A percentile compares a stretch with the other conserved stretches of the same genome.
Conservation (phyloP, 2,797 vertebrate genomes). For the Pseudochromis fuscus region DNA sequence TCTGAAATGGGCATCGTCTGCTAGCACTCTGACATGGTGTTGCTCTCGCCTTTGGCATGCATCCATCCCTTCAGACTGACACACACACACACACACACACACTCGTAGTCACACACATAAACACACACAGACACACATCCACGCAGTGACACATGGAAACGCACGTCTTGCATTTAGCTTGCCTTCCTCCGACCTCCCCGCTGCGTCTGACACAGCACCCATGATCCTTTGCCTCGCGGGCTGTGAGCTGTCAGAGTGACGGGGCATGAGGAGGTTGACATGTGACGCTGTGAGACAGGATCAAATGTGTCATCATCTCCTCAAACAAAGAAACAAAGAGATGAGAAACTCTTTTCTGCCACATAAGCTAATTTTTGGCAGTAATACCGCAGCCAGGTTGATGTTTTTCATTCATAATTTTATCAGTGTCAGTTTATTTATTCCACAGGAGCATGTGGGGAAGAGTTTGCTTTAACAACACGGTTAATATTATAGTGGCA, state of each 20-base stretch:
- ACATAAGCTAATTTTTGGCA: conserved; percentile 56
- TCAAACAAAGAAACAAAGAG: conserved; percentile 80
- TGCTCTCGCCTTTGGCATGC: conserved; percentile 83
- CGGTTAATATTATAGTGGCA: background rate
- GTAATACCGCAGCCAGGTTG: conserved; percentile 24
- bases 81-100: conserved; percentile 51
- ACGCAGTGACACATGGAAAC: conserved; percentile 39
- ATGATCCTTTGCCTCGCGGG: conserved; percentile 83
- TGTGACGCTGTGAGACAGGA: conserved; percentile 80
- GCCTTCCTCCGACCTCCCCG: conserved; percentile 72
- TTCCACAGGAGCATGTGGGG: background rate
- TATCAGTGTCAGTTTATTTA: conserved; percentile 4
- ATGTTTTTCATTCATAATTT: conserved; percentile 13
- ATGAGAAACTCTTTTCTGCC: conserved; percentile 61
- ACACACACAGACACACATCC: conserved; percentile 15
- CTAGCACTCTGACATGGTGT: conserved; percentile 88
- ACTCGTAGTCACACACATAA: conserved; percentile 20
- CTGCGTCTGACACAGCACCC: conserved; percentile 79
- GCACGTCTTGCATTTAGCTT: conserved; percentile 69
- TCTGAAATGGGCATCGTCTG: conserved; percentile 87
- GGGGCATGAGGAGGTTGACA: conserved; percentile 79
- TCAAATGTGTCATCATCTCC: conserved; percentile 83
- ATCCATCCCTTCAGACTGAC: conserved; percentile 77
- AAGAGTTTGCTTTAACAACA: conserved; percentile 8
- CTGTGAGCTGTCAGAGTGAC: conserved; percentile 83